Evolutionary conservation across 2,888 invertebrate genomes (phyloP).

Genomic region (Latheticus oryzae): DNA sequence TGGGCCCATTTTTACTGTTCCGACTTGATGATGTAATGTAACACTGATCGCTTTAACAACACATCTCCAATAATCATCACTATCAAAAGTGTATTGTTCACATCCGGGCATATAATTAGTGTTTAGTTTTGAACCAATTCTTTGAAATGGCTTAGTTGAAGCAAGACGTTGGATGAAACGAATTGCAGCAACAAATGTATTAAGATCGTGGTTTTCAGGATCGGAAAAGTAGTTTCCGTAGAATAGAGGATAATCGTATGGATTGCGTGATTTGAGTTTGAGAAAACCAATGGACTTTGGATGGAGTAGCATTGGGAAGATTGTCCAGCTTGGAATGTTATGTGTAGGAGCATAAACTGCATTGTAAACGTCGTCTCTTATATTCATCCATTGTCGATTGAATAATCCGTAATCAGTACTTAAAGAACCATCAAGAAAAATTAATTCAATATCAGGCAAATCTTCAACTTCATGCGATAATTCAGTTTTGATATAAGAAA

Average conservation of each 20-base stretch:
- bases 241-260: slow-evolving; percentile 75
- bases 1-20: slow-evolving; percentile 79
- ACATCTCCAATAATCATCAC: slow-evolving; percentile 77
- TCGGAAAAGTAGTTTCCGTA: slow-evolving; percentile 65
- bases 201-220: slow-evolving; percentile 66
- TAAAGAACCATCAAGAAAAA: slow-evolving; percentile 68
- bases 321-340: slow-evolving; percentile 66
- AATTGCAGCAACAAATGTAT: slow-evolving; percentile 66
- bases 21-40: slow-evolving; percentile 54
- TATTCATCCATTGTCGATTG: slow-evolving; percentile 62
- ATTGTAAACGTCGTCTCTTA: slow-evolving; percentile 55
- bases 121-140: slow-evolving; percentile 63
- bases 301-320: slow-evolving; percentile 71
- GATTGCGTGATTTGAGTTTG: slow-evolving; percentile 76
- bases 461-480: slow-evolving; percentile 53
- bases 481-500: slow-evolving; percentile 59
- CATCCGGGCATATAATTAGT: slow-evolving; percentile 22
- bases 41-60: slow-evolving; percentile 63
- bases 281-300: slow-evolving; percentile 79
- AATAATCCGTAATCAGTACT: slow-evolving; percentile 69
- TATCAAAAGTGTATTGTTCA: slow-evolving; percentile 28
- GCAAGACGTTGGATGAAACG: slow-evolving; percentile 70
- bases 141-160: slow-evolving; percentile 71
- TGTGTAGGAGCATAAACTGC: slow-evolving; percentile 66
- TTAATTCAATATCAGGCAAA: slow-evolving; percentile 59